These are phyloP conservation scores for Pemphigus obesinymphae DNA, from an alignment of 1,140 invertebrate genomes.

Conservation along the genomic window DNA sequence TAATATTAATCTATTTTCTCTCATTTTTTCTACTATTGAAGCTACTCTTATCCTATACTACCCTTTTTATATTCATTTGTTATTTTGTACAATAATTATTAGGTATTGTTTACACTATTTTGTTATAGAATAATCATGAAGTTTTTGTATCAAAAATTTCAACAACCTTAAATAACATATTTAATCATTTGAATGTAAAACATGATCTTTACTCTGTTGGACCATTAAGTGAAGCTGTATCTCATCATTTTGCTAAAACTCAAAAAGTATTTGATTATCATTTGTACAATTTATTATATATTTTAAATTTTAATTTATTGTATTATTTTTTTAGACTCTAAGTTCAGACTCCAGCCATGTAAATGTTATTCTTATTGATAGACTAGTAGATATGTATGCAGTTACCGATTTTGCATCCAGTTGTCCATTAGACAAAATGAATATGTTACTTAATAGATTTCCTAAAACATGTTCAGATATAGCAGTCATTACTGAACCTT, in stretches of 20 bases:
- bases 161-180: constrained; percentile 22
- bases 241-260: constrained; percentile 1
- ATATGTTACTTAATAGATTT: constrained; percentile 25
- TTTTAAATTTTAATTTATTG: background rate
- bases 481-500: constrained; percentile 15
- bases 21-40: too few species aligned
- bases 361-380: constrained; percentile 27
- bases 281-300: background rate
- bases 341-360: background rate
- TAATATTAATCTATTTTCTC: too few species aligned
- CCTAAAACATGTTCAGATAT: constrained; percentile 27
- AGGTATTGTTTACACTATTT: background rate
- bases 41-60: too few species aligned
- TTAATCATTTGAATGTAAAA: constrained; percentile 31
- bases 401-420: constrained; percentile 32
- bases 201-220: constrained; percentile 16
- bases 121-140: constrained; percentile 13
- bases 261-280: background rate
- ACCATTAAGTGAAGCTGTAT: constrained; percentile 25
- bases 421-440: constrained; percentile 24
- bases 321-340: background rate
- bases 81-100: too few species aligned
- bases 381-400: constrained; percentile 36
- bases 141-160: constrained; percentile 4
- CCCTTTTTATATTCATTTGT: too few species aligned